These are phyloP conservation scores for Strix occidentalis DNA, from an alignment of 2,797 vertebrate genomes.

Conservation along the genomic window DNA sequence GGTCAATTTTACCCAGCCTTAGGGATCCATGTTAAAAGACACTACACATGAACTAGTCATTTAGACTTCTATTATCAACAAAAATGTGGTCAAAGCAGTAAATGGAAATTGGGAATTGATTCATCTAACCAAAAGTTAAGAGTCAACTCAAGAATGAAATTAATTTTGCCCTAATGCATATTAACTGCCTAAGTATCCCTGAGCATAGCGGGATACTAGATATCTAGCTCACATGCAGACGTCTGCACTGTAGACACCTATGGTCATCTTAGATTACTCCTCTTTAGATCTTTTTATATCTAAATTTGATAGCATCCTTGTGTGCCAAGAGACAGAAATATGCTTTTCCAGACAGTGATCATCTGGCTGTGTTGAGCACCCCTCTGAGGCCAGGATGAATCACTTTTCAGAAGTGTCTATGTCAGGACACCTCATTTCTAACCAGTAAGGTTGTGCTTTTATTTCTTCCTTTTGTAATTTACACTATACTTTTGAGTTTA, in stretches of 20 bases:
- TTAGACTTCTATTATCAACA: neutral
- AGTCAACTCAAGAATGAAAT: neutral
- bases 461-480: neutral
- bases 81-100: neutral
- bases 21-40: rapidly evolving
- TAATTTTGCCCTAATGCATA: neutral
- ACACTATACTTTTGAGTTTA: neutral
- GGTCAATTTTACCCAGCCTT: neutral
- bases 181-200: neutral
- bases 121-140: neutral
- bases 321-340: neutral
- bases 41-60: neutral
- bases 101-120: neutral
- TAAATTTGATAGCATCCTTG: neutral
- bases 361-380: neutral
- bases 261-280: neutral
- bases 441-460: neutral
- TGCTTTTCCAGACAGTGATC: neutral
- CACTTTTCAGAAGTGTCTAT: neutral
- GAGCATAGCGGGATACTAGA: neutral
- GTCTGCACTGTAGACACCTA: neutral
- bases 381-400: neutral
- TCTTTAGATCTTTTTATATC: neutral
- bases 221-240: neutral
- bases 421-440: neutral